Evolutionary conservation across 2,797 vertebrate species (phyloP), one percentile per base, ranked within the genome.

Genomic region (Heteromormyrus szaboi): DNA sequence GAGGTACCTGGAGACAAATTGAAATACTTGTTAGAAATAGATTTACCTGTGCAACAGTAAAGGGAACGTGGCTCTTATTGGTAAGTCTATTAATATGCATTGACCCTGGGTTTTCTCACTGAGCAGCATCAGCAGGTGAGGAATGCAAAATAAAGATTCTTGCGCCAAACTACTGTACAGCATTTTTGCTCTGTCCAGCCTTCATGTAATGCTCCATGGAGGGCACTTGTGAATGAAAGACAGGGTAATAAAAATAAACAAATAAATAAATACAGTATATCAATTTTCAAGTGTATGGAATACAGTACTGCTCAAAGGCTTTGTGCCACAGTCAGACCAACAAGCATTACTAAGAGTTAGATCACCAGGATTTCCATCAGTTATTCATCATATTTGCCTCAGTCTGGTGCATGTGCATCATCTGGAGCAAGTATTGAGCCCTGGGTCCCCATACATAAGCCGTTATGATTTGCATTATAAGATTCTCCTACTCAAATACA

Each of bases 1-100:
- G 22, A 84, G 81, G 46, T 83, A 51, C 81, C 81, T 11, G 81
- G 81, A 84, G 81, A 84, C 19, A 51, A 48, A 84, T 84, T 48
- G 81, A 84, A 29, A 51, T 9, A 84, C 37, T 51, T 51, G 46
- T 84, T 84, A 84, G n/a, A 51, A 84, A 84, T 50, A 51, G 81
- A 44, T 51, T 84, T 84, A 84, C 37, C 81, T 51, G 22, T 51
- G 81, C 4, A n/a, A 25, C 19, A 51, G 11, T 44, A 84, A 51
- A 29, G 81, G 81, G 81, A 29, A 51, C 5, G 37, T 84, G 81
- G 81, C 3, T 84, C 19, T 51, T 51, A 84, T 51, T 46, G 22
- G 46, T 84, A 84, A 22, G 46, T n/a, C 22, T 22, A 51, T 84
- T 84, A 51, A 84, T 84, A 51, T 48, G n/a, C 44, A 84, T 84